phyloP scores from a whole-genome alignment of 2,113 vertebrate species.

The Albula glossodonta region DNA sequence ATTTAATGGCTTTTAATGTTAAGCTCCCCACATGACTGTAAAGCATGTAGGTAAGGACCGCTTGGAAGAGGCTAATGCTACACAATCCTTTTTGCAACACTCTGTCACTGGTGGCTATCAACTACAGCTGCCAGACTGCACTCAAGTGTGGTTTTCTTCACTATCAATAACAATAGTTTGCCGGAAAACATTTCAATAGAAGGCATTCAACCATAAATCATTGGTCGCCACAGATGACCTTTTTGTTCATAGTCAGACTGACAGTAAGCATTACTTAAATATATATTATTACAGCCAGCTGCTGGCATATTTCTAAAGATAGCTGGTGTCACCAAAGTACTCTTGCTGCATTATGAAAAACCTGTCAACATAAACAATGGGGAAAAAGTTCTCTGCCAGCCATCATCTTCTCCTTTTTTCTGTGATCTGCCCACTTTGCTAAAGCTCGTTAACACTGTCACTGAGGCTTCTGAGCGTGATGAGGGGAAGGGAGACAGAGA shows the following conservation, averaged over 20 bases:
- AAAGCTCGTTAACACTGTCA: neutral
- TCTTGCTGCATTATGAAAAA: neutral
- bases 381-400: neutral
- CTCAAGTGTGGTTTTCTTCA: neutral
- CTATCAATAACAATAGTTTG: neutral
- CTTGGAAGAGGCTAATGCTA: neutral
- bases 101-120: neutral
- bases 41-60: neutral
- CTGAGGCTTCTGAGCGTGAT: neutral
- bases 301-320: neutral
- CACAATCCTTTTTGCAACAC: neutral
- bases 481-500: neutral
- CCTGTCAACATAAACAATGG: neutral
- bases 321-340: neutral
- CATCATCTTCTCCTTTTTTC: neutral
- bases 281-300: neutral
- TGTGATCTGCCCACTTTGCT: neutral
- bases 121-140: neutral
- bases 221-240: neutral
- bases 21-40: neutral
- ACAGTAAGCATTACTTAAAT: neutral
- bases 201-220: neutral
- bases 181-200: neutral
- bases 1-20: neutral
- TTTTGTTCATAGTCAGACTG: neutral